Base-by-base conservation (phyloP, 2,113 vertebrate genomes). In the Ammodytes marinus region DNA sequence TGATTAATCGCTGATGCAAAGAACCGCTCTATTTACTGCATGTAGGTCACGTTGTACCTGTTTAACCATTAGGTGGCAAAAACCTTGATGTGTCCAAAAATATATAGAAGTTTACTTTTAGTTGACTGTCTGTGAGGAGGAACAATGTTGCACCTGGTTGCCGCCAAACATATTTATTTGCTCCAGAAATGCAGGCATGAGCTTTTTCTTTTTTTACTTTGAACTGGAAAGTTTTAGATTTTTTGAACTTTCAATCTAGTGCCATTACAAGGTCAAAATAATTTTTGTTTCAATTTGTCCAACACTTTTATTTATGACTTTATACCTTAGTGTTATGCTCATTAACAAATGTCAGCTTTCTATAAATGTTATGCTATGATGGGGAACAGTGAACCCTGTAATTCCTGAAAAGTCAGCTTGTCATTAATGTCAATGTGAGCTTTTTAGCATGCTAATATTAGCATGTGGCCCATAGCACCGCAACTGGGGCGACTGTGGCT, bases 31-130 rank as follows among this genome's bases (percentile, higher is more conserved):
- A 88, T 85, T 94, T 93, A 79, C 87, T 59, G 77, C 88, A 93
- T 93, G 90, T 94, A 92, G 93, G 93, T 91, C 91, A 92, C 69
- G n/a, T 74, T 91, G 89, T 93, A 77, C 91, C 86, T 53, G 81
- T 79, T 74, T 59, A 76, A 81, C 67, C 60, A 79, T 83, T 82
- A 74, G 61, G 69, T 40, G 76, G 86, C 64, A 72, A 74, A 27
- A 89, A 87, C 47, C 61, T 78, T 63, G 59, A 86, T 65, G 80
- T 54, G 49, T 27, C 79, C 80, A 47, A 39, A 80, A 93, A 85
- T 80, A 77, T 67, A 47, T 19, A 53, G n/a, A 85, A 86, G 46
- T 86, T 88, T 60, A 74, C 74, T 90, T 91, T 81, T 40, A 80
- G 45, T 82, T 88, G 71, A 72, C 2, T 86, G 55, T 66, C 76